Base-by-base conservation (phyloP, 2,113 vertebrate genomes). In the Nyctereutes procyonoides region DNA sequence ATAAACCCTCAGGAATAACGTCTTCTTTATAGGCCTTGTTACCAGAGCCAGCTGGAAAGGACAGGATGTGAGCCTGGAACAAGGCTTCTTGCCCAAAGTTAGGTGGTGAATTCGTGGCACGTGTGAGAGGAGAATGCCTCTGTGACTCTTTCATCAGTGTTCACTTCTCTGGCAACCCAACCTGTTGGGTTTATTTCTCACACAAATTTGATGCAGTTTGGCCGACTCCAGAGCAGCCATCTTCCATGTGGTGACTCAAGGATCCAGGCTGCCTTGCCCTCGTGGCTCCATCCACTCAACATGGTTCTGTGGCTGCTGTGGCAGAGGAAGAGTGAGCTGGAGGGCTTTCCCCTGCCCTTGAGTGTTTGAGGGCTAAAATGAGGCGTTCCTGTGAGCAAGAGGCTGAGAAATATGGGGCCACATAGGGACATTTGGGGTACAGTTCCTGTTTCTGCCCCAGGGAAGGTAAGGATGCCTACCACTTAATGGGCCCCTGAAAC, bases 81-180 rank as follows among this genome's bases (percentile, higher is more conserved):
- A 14, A 58, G 63, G 26, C 51, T 73, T 43, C 35, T 79, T 0
- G 0, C n/a, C 30, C 38, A 9, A 67, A 82, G 32, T 10, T 15
- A 32, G 58, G 56, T 22, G 1, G 38, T 22, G 14, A 82, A 17
- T 60, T 82, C 14, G 0, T 0, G 28, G 55, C 62, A 19, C 28
- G 15, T 30, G 17, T 77, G 28, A 53, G 51, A 35, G 0, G 2
- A 30, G 65, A 69, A 0, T 1, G 32, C 43, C 26, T 20, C 10
- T 3, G 0, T 16, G 20, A 24, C 22, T 10, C 60, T 26, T 63
- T 32, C 22, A 0, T 1, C 43, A 0, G 35, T 3, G 20, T 55
- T 43, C 35, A 14, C 15, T 16, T 63, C n/a, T 77, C 5, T 32
- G 77, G 43, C 43, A 24, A 9, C 67, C 26, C 12, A 2, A 2